These are phyloP conservation scores for Heterodera filipjevi DNA, from an alignment of 2,888 invertebrate species.

Conservation along the genomic window DNA sequence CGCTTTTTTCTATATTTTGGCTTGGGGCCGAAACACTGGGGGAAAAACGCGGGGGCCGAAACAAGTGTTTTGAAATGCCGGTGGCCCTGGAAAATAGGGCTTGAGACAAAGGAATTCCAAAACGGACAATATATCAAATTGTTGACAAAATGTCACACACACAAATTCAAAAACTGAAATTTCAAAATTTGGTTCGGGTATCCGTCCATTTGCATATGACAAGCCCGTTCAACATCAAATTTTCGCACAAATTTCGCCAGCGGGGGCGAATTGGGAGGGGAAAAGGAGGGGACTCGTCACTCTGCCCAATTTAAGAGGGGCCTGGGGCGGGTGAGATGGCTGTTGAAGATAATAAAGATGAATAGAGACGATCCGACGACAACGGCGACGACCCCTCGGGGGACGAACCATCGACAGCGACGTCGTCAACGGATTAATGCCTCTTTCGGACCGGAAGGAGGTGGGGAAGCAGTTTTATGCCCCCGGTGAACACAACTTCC, in stretches of 20 bases:
- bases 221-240: conserved; percentile 8
- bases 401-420: neutral
- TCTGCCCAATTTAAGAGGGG: neutral
- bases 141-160: too few relatives aligned
- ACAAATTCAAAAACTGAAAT: neutral
- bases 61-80: too few relatives aligned
- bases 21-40: too few relatives aligned
- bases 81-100: too few relatives aligned
- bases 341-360: neutral
- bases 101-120: too few relatives aligned
- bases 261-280: neutral
- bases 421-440: neutral
- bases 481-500: neutral
- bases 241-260: neutral
- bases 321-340: neutral
- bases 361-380: neutral
- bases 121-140: too few relatives aligned
- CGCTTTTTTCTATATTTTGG: too few relatives aligned
- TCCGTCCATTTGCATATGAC: conserved; percentile 4
- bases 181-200: neutral
- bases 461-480: neutral
- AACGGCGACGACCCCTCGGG: neutral
- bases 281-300: neutral
- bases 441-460: neutral
- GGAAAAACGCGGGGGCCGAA: too few relatives aligned